phyloP scores from a whole-genome alignment of 2,113 vertebrate genomes.

The Daubentonia madagascariensis region DNA sequence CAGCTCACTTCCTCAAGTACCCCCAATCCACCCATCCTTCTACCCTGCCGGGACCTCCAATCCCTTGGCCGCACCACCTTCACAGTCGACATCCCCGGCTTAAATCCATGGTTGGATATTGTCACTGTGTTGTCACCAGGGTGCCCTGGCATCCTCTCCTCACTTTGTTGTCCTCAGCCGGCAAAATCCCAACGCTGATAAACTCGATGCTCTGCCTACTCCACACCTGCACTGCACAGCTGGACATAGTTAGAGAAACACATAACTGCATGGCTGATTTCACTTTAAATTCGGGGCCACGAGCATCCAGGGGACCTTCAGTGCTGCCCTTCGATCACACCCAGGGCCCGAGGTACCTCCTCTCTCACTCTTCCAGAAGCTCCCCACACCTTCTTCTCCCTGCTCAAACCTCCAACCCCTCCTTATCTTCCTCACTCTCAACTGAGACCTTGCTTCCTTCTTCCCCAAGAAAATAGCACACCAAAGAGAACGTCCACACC shows the following conservation, averaged over 20 bases:
- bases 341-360: background rate
- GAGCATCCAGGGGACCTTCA: background rate
- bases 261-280: too few relatives aligned
- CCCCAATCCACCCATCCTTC: background rate
- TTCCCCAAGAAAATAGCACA: background rate
- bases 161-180: background rate
- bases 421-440: background rate
- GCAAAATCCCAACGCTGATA: background rate
- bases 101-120: background rate
- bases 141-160: background rate
- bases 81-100: background rate
- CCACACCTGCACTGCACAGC: background rate
- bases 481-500: too few relatives aligned
- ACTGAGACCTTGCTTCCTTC: background rate
- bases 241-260: background rate
- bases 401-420: too few relatives aligned
- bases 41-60: too few relatives aligned
- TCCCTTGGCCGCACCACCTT: background rate
- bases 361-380: background rate
- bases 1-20: background rate
- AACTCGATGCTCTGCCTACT: accelerated
- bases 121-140: background rate
- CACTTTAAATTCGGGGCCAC: background rate
- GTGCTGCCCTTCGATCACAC: background rate
- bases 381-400: too few relatives aligned